Base-by-base conservation (phyloP, 1,140 invertebrate species). In the Belonocnema kinseyi region DNA sequence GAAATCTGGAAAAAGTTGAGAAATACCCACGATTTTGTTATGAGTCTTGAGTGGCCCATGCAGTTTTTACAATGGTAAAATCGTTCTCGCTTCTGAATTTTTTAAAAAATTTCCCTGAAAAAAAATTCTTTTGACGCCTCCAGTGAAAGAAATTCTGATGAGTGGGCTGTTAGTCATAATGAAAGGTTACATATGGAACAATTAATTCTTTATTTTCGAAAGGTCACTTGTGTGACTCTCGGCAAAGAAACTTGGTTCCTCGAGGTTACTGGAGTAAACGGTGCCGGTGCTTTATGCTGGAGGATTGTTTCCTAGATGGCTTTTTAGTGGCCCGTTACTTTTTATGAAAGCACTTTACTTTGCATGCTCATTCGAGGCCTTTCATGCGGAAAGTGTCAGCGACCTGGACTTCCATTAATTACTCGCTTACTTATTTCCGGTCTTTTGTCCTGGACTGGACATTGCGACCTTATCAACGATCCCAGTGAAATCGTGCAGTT, bases 251-350 rank as follows among this genome's bases (percentile, higher is more conserved):
- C 21, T 40, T 33, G 58, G 17, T 17, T 17, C 53, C 17, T 85
- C 85, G 85, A 86, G 86, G 85, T 86, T 81, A 87, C 86, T 85
- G 83, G 86, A 85, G 83, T 86, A 87, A 87, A 75, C 82, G 85
- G 79, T 76, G 82, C 81, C 85, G 78, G 80, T 77, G 84, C 83
- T 82, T 83, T 85, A 81, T 77, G 77, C 73, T 66, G 50, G 72
- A 50, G 21, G 33, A 66, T 75, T 79, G 78, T 81, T 80, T 74
- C 71, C 79, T 72, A 79, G 76, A 81, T 76, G 75, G 78, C 80
- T 86, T 85, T 83, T 87, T 77, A 85, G 66, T 74, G 77, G 76
- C 77, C 86, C 85, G 86, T 88, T 88, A 88, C 85, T 88, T 86
- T 87, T 86, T 85, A 84, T 74, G 82, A 74, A 82, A 66, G 77